Base-by-base conservation (phyloP, 2,797 vertebrate species). In the Lophius americanus region DNA sequence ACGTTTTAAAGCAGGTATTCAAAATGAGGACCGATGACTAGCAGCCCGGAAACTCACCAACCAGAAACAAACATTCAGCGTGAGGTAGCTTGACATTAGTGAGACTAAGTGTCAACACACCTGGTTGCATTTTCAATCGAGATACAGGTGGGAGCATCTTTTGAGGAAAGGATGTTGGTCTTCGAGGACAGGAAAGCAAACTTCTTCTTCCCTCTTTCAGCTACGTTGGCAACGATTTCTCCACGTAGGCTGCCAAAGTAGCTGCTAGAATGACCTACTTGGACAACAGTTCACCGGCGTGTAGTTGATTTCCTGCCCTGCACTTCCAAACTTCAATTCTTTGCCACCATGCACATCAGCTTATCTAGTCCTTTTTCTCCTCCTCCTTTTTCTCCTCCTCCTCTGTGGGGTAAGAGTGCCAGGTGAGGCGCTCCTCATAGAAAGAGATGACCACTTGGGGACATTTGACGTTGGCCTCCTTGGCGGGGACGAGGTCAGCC, bases 361-460 rank as follows among this genome's bases (percentile, higher is more conserved):
- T 69, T 47, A 37, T 49, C 85, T 91, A 90, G 78, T 91, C 88
- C 65, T 95, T 97, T 91, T 96, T 98, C 92, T 98, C 97, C 82
- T 98, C 97, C 44, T 98, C 97, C 56, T 99, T 98, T 93, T 99
- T 99, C 85, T 98, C 97, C 65, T 99, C 97, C 52, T 98, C 97
- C 88, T 98, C 96, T 0, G 96, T 95, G 61, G 97, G 97, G 87
- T 99, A 98, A 6, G 98, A 99, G 84, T 98, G 96, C 98, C 98
- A 99, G 76, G 97, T 98, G 82, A 99, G 92, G 39, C 98, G 90
- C 89, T 99, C 97, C 94, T 99, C 96, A 3, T 99, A 99, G 92
- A 99, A 99, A 1, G 97, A 98, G 88, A 98, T 99, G 75, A 99
- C 98, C 87, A 99, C 97, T 90, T 99, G 98, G 5, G 98, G 98